Conservation (phyloP, 2,888 invertebrate species). For the Tetropium fuscum region DNA sequence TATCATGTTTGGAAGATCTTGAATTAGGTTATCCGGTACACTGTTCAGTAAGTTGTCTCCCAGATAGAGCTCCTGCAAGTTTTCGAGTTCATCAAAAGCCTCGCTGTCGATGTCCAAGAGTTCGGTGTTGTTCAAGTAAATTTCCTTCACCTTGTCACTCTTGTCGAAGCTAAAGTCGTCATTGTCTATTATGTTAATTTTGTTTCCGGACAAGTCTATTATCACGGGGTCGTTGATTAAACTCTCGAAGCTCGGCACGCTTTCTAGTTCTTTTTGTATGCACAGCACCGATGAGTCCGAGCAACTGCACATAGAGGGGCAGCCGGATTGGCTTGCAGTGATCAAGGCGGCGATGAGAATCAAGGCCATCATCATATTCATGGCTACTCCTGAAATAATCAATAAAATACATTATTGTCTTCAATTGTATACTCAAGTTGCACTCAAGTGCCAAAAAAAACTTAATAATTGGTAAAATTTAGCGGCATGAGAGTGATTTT, state of each 20-base stretch:
- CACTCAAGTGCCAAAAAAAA: too few relatives aligned
- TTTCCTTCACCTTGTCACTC: constrained; percentile 52
- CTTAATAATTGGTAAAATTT: too few relatives aligned
- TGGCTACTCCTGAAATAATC: constrained; percentile 4
- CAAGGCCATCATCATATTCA: constrained; percentile 19
- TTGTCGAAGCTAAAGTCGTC: constrained; percentile 56
- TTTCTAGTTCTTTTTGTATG: constrained; percentile 48
- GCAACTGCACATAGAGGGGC: constrained; percentile 56
- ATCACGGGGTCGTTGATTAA: constrained; percentile 52
- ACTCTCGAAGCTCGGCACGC: constrained; percentile 55
- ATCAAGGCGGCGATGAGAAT: constrained; percentile 10
- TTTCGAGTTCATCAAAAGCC: constrained; percentile 55
- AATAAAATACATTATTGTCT: too few relatives aligned
- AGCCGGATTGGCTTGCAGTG: constrained; percentile 36
- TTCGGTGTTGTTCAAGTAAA: constrained; percentile 57
- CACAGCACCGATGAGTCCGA: constrained; percentile 53
- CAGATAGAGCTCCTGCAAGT: constrained; percentile 59
- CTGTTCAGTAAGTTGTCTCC: constrained; percentile 56
- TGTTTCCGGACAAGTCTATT: constrained; percentile 60
- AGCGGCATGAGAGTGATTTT: too few relatives aligned
- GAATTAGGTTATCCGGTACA: constrained; percentile 53
- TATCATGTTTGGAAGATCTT: constrained; percentile 53
- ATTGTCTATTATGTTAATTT: constrained; percentile 52
- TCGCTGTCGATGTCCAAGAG: constrained; percentile 54
- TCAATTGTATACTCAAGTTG: too few relatives aligned